Percentiles rank a stretch among this genome's conserved stretches.
These are phyloP conservation scores for Atrina japonica DNA, from an alignment of 2,888 invertebrate species.

Conservation along the genomic window DNA sequence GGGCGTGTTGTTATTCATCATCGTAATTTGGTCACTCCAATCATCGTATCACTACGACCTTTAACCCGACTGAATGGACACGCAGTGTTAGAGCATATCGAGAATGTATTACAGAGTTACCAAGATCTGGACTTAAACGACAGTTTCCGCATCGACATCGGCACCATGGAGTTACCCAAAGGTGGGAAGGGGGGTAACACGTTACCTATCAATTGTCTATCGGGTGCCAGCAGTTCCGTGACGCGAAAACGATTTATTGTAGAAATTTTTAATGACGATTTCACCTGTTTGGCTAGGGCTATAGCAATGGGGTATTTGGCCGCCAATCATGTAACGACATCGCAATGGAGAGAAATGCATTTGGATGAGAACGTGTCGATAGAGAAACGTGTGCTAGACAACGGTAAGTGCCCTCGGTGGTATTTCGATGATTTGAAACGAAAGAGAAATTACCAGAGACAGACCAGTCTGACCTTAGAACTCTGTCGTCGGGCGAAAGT, in stretches of 20 bases:
- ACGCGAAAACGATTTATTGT: slow-evolving; percentile 10
- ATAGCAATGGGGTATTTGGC: slow-evolving; percentile 18
- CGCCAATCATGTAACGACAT: slow-evolving; percentile 3
- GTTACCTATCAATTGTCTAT: background rate
- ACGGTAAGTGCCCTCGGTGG: slow-evolving; percentile 3
- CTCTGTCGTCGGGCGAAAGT: background rate
- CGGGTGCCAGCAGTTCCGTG: background rate
- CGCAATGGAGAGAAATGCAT: slow-evolving; percentile 21
- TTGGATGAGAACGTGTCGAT: slow-evolving; percentile 1
- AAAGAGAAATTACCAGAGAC: slow-evolving; percentile 1
- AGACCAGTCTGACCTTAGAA: background rate
- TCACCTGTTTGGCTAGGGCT: slow-evolving; percentile 15
- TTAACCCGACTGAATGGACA: background rate
- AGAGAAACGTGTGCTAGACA: slow-evolving; percentile 12
- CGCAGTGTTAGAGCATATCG: slow-evolving; percentile 13
- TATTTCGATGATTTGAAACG: slow-evolving; percentile 4
- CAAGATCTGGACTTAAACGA: slow-evolving; percentile 28
- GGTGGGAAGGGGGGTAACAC: slow-evolving; percentile 19
- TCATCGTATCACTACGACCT: slow-evolving; percentile 3
- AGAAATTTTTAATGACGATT: slow-evolving; percentile 15
- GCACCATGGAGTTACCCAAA: slow-evolving; percentile 44
- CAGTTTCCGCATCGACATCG: slow-evolving; percentile 41
- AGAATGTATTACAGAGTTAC: slow-evolving; percentile 20
- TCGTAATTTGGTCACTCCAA: slow-evolving; percentile 12
- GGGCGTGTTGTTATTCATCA: slow-evolving; percentile 43